Conservation (phyloP, 2,113 vertebrate species). For the Brachypteracias leptosomus region DNA sequence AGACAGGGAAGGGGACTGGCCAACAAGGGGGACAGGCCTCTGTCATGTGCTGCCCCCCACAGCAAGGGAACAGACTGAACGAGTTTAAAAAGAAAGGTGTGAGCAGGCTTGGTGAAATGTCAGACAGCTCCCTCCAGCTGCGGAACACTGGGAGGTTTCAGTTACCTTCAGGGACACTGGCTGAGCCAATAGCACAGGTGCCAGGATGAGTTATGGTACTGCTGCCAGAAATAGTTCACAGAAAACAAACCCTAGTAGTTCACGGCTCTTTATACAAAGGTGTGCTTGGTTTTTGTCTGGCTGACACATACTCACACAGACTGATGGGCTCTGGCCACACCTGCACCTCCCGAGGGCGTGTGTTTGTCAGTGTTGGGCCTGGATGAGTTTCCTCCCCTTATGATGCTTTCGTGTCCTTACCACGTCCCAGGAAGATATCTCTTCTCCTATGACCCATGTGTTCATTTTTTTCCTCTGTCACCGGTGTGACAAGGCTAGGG, state of each 20-base stretch:
- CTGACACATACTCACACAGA: background rate
- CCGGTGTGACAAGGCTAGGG: background rate
- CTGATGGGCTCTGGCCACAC: background rate
- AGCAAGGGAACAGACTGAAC: background rate
- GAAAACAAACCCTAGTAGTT: background rate
- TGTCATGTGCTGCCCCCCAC: background rate
- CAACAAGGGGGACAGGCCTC: background rate
- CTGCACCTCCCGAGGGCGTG: background rate
- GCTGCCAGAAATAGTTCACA: background rate
- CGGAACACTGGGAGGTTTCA: background rate
- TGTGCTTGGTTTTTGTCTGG: background rate
- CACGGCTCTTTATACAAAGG: background rate
- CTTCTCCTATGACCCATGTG: background rate
- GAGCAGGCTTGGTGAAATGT: background rate
- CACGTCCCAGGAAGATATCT: background rate
- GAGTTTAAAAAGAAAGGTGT: background rate
- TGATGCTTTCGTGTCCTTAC: background rate
- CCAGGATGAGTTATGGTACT: background rate
- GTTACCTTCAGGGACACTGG: background rate
- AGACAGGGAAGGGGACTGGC: background rate
- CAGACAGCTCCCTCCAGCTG: background rate
- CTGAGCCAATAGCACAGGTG: background rate
- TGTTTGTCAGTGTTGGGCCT: background rate
- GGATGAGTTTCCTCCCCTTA: background rate
- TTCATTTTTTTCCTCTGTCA: background rate